Evolutionary conservation across 2,113 vertebrate genomes (phyloP).

Genomic region (Hymenochirus boettgeri): DNA sequence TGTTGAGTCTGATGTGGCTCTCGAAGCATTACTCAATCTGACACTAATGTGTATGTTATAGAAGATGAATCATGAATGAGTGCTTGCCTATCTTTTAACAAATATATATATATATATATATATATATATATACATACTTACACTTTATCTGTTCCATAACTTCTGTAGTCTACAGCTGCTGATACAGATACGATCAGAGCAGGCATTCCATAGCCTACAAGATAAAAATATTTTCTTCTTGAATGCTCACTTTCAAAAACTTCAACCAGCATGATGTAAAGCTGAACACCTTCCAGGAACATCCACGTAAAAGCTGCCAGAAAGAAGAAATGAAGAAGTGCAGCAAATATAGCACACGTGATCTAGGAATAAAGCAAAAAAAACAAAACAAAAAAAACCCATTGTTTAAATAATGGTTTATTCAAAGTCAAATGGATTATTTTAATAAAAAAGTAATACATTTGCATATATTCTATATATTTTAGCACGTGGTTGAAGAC

Average conservation of each 20-base stretch:
- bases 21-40: too few species aligned
- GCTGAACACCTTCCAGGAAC: constrained; percentile 96
- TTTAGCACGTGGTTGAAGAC: too few species aligned
- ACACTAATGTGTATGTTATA: too few species aligned
- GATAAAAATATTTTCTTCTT: constrained; percentile 87
- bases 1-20: too few species aligned
- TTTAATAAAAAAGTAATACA: too few species aligned
- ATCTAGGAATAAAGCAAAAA: constrained; percentile 65
- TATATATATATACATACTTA: constrained; percentile 71
- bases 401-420: too few species aligned
- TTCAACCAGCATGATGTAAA: constrained; percentile 98
- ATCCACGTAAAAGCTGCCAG: constrained; percentile 98
- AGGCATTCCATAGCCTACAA: constrained; percentile 91
- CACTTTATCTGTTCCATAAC: constrained; percentile 94
- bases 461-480: too few species aligned
- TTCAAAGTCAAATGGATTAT: too few species aligned
- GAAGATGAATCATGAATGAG: too few species aligned
- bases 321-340: constrained; percentile 97
- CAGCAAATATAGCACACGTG: constrained; percentile 90
- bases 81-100: too few species aligned
- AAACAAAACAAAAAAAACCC: too few species aligned
- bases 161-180: constrained; percentile 89
- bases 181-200: constrained; percentile 91
- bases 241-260: constrained; percentile 97
- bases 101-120: too few species aligned